phyloP scores from a whole-genome alignment of 2,113 vertebrate species.

The Dicentrarchus labrax region DNA sequence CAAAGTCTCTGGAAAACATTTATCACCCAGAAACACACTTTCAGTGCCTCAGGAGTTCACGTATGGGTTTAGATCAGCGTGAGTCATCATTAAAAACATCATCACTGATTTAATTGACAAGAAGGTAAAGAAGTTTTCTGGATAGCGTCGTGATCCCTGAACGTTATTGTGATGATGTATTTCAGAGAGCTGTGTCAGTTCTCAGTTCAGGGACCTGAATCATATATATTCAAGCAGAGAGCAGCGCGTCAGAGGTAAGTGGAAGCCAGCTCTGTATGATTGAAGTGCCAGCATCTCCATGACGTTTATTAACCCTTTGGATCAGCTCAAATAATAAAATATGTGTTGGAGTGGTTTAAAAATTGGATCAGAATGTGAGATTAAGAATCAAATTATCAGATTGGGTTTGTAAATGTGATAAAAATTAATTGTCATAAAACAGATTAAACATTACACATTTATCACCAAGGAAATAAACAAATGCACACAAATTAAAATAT shows the following conservation, averaged over 20 bases:
- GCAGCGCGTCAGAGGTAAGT: not conserved
- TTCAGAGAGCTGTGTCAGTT: not conserved
- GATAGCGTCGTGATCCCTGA: not conserved
- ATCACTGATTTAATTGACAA: not conserved
- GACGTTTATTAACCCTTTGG: not conserved
- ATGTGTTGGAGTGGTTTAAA: not conserved
- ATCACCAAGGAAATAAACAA: too few relatives aligned
- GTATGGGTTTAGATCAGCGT: not conserved
- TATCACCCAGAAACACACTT: conserved; percentile 9
- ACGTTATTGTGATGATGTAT: not conserved
- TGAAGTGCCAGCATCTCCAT: not conserved
- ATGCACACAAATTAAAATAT: too few relatives aligned
- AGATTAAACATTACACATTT: too few relatives aligned
- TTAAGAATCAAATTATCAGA: not conserved
- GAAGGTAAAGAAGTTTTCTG: not conserved
- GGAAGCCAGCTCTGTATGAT: not conserved
- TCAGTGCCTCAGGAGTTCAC: not conserved
- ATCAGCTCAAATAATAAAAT: not conserved
- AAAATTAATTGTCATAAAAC: too few relatives aligned
- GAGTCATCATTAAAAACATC: not conserved
- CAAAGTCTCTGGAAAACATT: conserved; percentile 20
- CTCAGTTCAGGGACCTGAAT: not conserved
- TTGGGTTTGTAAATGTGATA: too few relatives aligned
- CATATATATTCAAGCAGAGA: not conserved
- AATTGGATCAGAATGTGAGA: not conserved